Conservation (phyloP, 2,888 invertebrate genomes). For the Drosophila siamana region DNA sequence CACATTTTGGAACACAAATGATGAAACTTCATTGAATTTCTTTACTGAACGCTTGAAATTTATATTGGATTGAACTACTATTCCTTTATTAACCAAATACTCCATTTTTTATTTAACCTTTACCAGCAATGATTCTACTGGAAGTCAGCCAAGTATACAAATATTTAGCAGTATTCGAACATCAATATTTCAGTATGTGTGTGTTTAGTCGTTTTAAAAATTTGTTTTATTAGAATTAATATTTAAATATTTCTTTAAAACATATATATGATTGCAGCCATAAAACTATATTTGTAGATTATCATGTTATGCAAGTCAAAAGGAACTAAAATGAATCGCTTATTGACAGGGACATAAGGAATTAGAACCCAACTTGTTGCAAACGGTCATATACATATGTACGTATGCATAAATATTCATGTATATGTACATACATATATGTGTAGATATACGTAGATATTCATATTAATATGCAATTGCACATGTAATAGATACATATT, state of each 20-base stretch:
- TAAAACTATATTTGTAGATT: not conserved
- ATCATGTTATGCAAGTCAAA: not conserved
- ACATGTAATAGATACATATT: not conserved
- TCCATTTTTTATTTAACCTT: not conserved
- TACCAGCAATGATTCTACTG: not conserved
- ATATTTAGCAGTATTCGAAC: not conserved
- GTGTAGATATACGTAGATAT: not conserved
- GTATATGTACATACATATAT: not conserved
- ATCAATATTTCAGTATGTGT: not conserved
- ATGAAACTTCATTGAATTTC: no score
- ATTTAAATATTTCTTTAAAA: no score
- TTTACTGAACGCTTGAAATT: no score
- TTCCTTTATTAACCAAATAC: not conserved
- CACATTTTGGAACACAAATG: no score
- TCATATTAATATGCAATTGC: not conserved
- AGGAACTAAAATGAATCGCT: not conserved
- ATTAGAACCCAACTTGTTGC: slow-evolving; percentile 16
- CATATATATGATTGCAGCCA: not conserved
- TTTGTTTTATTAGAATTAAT: no score
- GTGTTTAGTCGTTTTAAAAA: not conserved
- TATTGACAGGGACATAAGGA: not conserved
- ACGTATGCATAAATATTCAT: no score
- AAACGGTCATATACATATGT: not conserved
- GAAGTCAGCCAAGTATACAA: not conserved
- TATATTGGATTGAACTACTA: not conserved